phyloP scores from a whole-genome alignment of 35 echinoderm and acorn worm genomes.

The Heliocidaris erythrogramma region DNA sequence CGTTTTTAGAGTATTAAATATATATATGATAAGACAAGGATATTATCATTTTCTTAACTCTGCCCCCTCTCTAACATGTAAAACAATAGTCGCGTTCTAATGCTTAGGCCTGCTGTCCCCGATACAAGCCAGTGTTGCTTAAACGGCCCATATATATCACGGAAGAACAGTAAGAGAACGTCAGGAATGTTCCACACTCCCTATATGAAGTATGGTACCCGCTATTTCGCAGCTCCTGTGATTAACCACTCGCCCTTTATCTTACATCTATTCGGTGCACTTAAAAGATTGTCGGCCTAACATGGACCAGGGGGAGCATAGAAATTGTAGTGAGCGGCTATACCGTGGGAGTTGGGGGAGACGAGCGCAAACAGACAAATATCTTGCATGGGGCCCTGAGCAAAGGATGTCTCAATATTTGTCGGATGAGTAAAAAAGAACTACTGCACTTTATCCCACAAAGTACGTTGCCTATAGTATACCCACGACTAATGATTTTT shows the following conservation, averaged over 20 bases:
- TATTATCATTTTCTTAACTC: no score
- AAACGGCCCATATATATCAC: background rate
- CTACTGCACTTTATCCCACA: background rate
- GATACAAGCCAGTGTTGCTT: no score
- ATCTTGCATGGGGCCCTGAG: background rate
- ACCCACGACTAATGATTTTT: background rate
- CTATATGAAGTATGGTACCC: background rate
- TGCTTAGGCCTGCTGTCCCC: no score
- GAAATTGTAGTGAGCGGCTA: background rate
- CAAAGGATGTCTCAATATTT: constrained; percentile 31
- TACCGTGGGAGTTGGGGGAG: background rate
- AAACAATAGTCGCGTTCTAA: no score
- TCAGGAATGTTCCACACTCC: background rate
- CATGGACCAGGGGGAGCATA: background rate
- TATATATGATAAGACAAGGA: no score
- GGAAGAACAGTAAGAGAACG: background rate
- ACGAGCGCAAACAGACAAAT: constrained; percentile 28
- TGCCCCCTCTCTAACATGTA: no score
- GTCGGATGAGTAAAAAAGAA: background rate
- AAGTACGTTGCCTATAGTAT: background rate
- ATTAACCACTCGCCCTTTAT: background rate
- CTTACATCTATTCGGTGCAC: constrained; percentile 19
- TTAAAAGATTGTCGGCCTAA: constrained; percentile 21
- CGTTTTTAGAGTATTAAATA: no score
- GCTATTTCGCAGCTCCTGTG: background rate